Evolutionary conservation across 2,888 invertebrate species (phyloP), one percentile per base, ranked within the genome.

Genomic region (Lasioglossum morio): DNA sequence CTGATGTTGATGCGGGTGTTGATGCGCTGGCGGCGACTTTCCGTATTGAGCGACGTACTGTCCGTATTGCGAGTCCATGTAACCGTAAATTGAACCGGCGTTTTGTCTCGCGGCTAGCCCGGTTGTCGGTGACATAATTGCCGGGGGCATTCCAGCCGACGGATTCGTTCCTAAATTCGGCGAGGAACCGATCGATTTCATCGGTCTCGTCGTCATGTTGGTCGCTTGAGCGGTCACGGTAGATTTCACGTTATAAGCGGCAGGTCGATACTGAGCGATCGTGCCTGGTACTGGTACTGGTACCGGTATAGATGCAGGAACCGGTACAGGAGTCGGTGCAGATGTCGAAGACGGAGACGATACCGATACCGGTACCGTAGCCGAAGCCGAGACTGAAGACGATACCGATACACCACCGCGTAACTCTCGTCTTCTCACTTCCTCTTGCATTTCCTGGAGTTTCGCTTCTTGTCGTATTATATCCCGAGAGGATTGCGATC

Each of bases 371-470:
- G 66, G 4, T 1, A 37, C 30, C 16, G 63, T 7, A 5, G 7
- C 14, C 16, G 63, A 16, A 5, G 7, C 14, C 63, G 63, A 30
- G 4, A 23, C 27, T 5, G 63, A 5, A 4, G 16, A 4, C 63
- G 63, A 30, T 1, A 23, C 30, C 30, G 63, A 72, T 16, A 80
- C 72, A 1, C 79, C 92, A 3, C 94, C 95, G 16, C 96, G 94
- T 79, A 95, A 89, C 86, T 96, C 96, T 2, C 96, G 93, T 73
- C 97, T 95, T 84, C 97, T 95, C 16, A 98, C 97, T 94, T 98
- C 98, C 92, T 98, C 98, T 4, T 97, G 97, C 97, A 98, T 98
- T 95, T 98, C 98, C 7, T 97, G 97, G 82, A 98, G 95, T 94
- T 98, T 97, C 0, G 97, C 97, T 70, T 96, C 96, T 87, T 96